phyloP scores from a whole-genome alignment of 2,797 vertebrate genomes.

The Rhodeus uyekii region DNA sequence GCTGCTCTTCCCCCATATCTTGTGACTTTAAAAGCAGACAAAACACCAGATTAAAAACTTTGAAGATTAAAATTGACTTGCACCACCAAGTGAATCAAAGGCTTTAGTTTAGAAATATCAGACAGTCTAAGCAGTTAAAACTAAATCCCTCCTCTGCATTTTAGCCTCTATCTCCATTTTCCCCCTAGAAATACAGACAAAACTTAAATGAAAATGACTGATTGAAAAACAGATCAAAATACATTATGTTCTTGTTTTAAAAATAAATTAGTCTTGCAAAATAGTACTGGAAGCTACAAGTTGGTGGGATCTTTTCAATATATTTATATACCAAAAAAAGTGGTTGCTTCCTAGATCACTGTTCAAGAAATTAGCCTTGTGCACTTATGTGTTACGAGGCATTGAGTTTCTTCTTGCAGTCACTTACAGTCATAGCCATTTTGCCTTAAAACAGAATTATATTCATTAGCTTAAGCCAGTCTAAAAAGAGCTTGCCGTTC shows the following conservation, averaged over 20 bases:
- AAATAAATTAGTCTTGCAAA: not conserved
- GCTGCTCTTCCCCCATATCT: slow-evolving; percentile 51
- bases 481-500: not conserved
- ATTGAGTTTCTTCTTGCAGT: not conserved
- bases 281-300: not conserved
- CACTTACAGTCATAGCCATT: slow-evolving; percentile 36
- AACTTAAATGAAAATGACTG: slow-evolving; percentile 38
- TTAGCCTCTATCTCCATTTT: slow-evolving; percentile 53
- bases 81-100: slow-evolving; percentile 72
- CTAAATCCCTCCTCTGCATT: slow-evolving; percentile 65
- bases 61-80: slow-evolving; percentile 77
- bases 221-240: slow-evolving; percentile 53
- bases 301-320: not conserved
- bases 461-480: too few species aligned
- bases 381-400: slow-evolving; percentile 43
- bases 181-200: slow-evolving; percentile 25
- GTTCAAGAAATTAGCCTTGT: slow-evolving; percentile 53
- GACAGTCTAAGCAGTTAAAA: slow-evolving; percentile 73
- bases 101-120: slow-evolving; percentile 72
- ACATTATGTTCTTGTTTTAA: slow-evolving; percentile 46
- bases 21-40: slow-evolving; percentile 71
- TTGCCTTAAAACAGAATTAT: too few species aligned
- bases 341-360: not conserved
- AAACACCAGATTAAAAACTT: slow-evolving; percentile 76
- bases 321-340: not conserved